phyloP scores from a whole-genome alignment of 2,888 invertebrate genomes.

The Hyalella azteca region DNA sequence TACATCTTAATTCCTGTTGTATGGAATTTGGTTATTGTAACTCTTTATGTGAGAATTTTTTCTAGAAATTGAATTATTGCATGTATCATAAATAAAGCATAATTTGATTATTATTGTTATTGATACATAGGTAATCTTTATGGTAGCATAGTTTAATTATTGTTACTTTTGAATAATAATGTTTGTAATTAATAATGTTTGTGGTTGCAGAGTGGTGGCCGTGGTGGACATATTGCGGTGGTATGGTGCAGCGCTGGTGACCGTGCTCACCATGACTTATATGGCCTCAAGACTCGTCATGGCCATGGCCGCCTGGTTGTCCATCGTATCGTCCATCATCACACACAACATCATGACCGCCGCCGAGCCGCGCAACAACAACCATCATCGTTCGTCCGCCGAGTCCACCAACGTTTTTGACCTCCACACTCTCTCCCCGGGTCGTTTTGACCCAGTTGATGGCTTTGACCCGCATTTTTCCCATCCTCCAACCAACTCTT shows the following conservation, averaged over 20 bases:
- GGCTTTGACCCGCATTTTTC: neutral
- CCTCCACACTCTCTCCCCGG: neutral
- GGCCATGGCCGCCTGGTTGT: conserved; percentile 56
- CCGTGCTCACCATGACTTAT: conserved; percentile 54
- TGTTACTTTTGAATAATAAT: too few relatives aligned
- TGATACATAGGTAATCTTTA: too few relatives aligned
- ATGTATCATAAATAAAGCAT: too few relatives aligned
- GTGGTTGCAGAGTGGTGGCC: conserved; percentile 18
- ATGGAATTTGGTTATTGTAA: too few relatives aligned
- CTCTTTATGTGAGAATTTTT: too few relatives aligned
- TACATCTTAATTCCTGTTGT: too few relatives aligned
- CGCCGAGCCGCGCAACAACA: neutral
- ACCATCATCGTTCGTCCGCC: neutral
- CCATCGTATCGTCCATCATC: conserved; percentile 44
- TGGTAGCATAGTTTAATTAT: too few relatives aligned
- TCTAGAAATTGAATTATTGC: too few relatives aligned
- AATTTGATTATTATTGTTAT: too few relatives aligned
- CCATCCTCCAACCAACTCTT: conserved; percentile 18
- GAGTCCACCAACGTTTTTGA: conserved; percentile 24
- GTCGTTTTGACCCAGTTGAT: neutral
- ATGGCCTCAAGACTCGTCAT: conserved; percentile 50
- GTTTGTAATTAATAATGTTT: too few relatives aligned
- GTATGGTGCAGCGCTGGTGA: conserved; percentile 52
- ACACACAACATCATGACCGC: neutral
- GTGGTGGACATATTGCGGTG: conserved; percentile 38